Evolutionary conservation across 2,113 vertebrate species (phyloP).

Genomic region (Climacteris rufus): DNA sequence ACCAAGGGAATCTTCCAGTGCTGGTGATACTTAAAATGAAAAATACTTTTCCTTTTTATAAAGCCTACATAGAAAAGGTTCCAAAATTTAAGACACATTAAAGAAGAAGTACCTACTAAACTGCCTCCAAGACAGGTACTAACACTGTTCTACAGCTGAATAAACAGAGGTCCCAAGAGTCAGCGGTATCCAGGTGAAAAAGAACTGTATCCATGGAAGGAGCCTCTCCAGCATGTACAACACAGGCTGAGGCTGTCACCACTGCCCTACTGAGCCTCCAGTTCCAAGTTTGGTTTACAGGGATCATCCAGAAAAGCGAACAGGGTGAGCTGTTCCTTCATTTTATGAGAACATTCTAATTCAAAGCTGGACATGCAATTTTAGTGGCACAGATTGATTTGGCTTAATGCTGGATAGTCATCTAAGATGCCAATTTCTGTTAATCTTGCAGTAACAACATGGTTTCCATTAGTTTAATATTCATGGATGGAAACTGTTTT

Average conservation of each 20-base stretch:
- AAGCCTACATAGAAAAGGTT: neutral
- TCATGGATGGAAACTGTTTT: neutral
- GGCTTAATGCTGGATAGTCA: neutral
- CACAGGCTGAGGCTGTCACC: neutral
- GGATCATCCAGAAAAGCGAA: neutral
- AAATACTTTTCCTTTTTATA: neutral
- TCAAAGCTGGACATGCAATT: neutral
- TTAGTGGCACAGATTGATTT: conserved; percentile 1
- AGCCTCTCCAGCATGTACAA: neutral
- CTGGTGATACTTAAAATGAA: neutral
- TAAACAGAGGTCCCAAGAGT: conserved; percentile 9
- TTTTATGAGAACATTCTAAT: neutral
- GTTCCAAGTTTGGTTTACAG: neutral
- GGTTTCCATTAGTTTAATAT: conserved; percentile 22
- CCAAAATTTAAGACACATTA: neutral
- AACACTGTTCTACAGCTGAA: conserved; percentile 26
- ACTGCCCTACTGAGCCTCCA: neutral
- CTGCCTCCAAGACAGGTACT: neutral
- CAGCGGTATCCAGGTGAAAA: neutral
- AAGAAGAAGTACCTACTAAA: neutral
- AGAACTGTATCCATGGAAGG: neutral
- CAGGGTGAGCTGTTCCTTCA: neutral
- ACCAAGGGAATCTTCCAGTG: conserved; percentile 34
- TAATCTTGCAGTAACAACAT: neutral
- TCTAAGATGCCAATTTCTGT: neutral